Evolutionary conservation across 2,888 invertebrate species (phyloP), one percentile per base, ranked within the genome.

Genomic region (Physocephala rufipes): DNA sequence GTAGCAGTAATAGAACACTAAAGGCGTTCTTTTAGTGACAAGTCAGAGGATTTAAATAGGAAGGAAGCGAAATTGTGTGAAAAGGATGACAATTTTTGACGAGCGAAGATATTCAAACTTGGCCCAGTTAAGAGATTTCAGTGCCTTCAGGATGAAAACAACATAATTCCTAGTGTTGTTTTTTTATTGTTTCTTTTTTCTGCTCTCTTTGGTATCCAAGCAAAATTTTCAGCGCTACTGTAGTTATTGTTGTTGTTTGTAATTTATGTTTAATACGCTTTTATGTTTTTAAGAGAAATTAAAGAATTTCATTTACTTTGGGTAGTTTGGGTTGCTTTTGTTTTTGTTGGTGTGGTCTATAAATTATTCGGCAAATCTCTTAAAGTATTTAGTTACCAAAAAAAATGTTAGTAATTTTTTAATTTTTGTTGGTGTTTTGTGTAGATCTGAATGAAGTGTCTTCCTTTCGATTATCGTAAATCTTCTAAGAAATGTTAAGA

Each of bases 171-270:
- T 36, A 36, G 36, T 36, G 36, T 9, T 36, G 36, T 36, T 36
- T 36, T 36, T 4, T 36, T 36, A 9, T 36, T 36, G 36, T 36
- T 36, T 4, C 36, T 36, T 49, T 2, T 49, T 5, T 3, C 24
- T 4, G 2, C 15, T 30, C 26, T 64, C 15, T 47, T 47, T 21
- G 24, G 1, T 12, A 24, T 47, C 36, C 36, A 36, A 36, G 9
- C 36, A 36, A 36, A 36, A 16, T 2, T 19, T 61, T 36, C 36
- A 19, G 5, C 47, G 24, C 47, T 63, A 5, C 30, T 59, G 59
- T 12, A 7, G 30, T 24, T 7, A 5, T n/a, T 59, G 63, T 63
- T 63, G 47, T 47, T 63, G 47, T 63, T 63, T 43, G 61, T 43
- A 7, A 30, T 28, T 24, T 9, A 28, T 51, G 64, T 26, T 55